Evolutionary conservation across 2,888 invertebrate species (phyloP), one percentile per base, ranked within the genome.

Genomic region (Sesamia inferens): DNA sequence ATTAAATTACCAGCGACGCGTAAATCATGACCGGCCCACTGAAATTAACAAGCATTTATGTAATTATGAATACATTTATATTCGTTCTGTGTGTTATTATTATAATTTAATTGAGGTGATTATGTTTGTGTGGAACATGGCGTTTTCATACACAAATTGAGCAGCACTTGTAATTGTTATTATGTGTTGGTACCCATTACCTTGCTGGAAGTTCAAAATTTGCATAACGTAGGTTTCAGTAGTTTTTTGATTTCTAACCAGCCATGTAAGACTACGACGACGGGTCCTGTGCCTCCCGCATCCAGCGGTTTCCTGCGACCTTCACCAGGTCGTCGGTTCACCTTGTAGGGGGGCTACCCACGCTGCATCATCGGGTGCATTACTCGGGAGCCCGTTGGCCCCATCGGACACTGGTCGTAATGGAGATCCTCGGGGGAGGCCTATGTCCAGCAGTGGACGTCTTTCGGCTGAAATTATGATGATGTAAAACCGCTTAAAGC

Each of bases 11-110:
- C 44, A 14, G 44, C 57, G 24, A 44, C 68, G 68, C 76, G 82
- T 86, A 87, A 85, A 86, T 86, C 85, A 87, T 86, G 77, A 67
- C 48, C 67, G 24, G 61, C 80, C 75, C 78, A 82, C 67, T 80
- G 84, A 76, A 81, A 84, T 82, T 81, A 85, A 78, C 74, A 64
- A 57, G 75, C 84, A 81, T 80, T 87, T 84, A 78, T 76, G 72
- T 85, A 84, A 87, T 86, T 87, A 87, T 83, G 72, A 71, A 78
- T 76, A 82, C 81, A 63, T 82, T 77, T 80, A 68, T 62, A 65
- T 73, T 59, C 68, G 63, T 44, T 68, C 24, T 58, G 51, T 71
- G 39, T 71, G 66, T 79, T 81, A 67, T 63, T 82, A 79, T 80
- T 66, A 39, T 78, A 76, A 79, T 80, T 68, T 83, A 83, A 82